These are phyloP conservation scores for Mustela nigripes DNA, from an alignment of 2,113 vertebrate species.

Conservation along the genomic window DNA sequence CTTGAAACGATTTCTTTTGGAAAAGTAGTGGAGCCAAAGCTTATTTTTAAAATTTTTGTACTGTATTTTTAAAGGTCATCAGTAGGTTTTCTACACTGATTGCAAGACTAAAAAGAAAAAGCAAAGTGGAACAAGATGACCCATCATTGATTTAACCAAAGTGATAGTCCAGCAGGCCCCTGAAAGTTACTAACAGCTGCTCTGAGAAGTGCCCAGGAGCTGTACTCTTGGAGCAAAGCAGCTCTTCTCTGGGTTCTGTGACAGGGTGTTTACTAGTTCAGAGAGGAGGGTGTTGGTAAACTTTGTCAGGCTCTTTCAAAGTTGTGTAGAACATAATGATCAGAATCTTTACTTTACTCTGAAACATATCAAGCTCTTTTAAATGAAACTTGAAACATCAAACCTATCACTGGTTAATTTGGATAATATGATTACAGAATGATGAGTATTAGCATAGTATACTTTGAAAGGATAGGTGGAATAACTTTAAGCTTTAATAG, in stretches of 20 bases:
- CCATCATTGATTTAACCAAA: slow-evolving; percentile 36
- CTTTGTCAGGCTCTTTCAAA: slow-evolving; percentile 8
- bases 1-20: slow-evolving; percentile 41
- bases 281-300: slow-evolving; percentile 40
- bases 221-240: background rate
- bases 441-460: background rate
- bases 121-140: slow-evolving; percentile 7
- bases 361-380: background rate
- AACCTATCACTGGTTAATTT: background rate
- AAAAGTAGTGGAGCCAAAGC: background rate
- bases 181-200: slow-evolving; percentile 51
- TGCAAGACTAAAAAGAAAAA: background rate
- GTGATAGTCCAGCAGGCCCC: slow-evolving; percentile 4
- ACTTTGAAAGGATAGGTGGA: background rate
- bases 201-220: background rate
- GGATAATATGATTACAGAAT: slow-evolving; percentile 1
- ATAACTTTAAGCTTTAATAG: background rate
- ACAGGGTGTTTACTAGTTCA: slow-evolving; percentile 39
- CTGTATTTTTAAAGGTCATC: slow-evolving; percentile 33
- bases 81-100: slow-evolving; percentile 10
- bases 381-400: slow-evolving; percentile 30
- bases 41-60: background rate
- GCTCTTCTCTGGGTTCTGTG: background rate
- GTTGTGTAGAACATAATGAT: background rate
- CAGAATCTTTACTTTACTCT: background rate